Percentiles rank a stretch among this genome's conserved stretches.
Conservation (phyloP, 2,888 invertebrate species). For the Oligia fasciuncula region DNA sequence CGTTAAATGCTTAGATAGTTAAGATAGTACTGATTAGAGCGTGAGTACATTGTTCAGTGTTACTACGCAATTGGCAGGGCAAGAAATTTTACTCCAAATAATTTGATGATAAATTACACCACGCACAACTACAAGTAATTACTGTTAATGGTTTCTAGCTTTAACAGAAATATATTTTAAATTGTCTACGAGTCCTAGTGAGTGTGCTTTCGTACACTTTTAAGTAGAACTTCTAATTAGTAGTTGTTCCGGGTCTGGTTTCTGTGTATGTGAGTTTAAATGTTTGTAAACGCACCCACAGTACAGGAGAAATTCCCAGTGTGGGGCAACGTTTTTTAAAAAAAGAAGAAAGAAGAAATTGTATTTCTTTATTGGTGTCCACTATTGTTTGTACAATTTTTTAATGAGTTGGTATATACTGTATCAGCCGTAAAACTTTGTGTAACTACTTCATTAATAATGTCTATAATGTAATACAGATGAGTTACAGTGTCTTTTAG, state of each 20-base stretch:
- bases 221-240: background rate
- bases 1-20: slow-evolving; percentile 67
- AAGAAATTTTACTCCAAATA: slow-evolving; percentile 5
- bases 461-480: background rate
- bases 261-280: too few species aligned
- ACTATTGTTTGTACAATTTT: background rate
- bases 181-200: background rate
- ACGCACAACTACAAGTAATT: background rate
- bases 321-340: too few species aligned
- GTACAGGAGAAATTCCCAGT: too few species aligned
- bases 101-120: background rate
- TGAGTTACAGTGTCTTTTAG: slow-evolving; percentile 3
- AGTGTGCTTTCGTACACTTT: background rate
- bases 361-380: background rate
- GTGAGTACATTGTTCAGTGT: slow-evolving; percentile 36
- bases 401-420: background rate
- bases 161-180: background rate
- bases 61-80: slow-evolving; percentile 9
- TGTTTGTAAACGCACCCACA: too few species aligned
- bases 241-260: too few species aligned
- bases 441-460: slow-evolving; percentile 27
- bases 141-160: background rate
- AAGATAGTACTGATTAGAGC: slow-evolving; percentile 66
- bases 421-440: slow-evolving; percentile 10
- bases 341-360: too few species aligned